Evolutionary conservation across 2,888 invertebrate species (phyloP).

Genomic region (Biston betularia): DNA sequence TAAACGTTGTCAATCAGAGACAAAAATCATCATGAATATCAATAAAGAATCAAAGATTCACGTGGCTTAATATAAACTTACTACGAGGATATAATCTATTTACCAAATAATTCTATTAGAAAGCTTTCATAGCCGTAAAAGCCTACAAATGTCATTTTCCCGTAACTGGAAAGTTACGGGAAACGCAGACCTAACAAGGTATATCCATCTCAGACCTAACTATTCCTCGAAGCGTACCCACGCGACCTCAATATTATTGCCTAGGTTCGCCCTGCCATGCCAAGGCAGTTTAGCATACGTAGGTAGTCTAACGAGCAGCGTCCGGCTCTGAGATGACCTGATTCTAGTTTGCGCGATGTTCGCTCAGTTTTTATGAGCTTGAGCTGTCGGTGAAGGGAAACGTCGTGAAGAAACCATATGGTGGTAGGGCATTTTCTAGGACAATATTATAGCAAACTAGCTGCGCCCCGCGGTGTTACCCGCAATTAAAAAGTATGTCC

Average conservation of each 20-base stretch:
- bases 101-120: background rate
- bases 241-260: constrained; percentile 17
- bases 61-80: too few species aligned
- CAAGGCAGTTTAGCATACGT: background rate
- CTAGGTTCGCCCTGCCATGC: background rate
- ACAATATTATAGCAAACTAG: background rate
- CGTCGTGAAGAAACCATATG: too few species aligned
- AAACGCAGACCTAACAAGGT: constrained; percentile 16
- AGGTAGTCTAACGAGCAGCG: constrained; percentile 18
- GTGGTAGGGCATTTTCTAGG: too few species aligned
- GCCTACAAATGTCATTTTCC: background rate
- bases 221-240: constrained; percentile 1
- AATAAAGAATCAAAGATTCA: too few species aligned
- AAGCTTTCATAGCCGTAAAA: background rate
- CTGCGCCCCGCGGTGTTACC: too few species aligned
- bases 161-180: background rate
- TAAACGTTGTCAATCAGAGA: too few species aligned
- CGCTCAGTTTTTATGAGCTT: background rate
- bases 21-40: too few species aligned
- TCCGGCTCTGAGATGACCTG: constrained; percentile 18
- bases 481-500: too few species aligned
- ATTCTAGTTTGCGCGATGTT: background rate
- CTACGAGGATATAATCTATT: too few species aligned
- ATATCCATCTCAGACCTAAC: constrained; percentile 13
- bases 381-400: too few species aligned